Conservation (phyloP, 1,140 invertebrate species). For the Orchestia grillus region DNA sequence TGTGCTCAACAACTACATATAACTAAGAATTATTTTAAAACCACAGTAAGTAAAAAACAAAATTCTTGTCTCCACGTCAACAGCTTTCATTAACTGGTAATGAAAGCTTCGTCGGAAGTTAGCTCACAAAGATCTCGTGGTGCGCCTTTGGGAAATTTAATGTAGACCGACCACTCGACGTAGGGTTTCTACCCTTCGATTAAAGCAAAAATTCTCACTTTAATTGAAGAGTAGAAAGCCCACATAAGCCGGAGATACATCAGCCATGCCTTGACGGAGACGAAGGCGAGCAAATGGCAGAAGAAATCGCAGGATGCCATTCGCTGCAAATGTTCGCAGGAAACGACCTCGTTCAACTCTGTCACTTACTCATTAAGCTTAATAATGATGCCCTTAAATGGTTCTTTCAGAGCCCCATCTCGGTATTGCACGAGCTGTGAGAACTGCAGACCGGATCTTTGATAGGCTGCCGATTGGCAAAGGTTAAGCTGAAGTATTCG, state of each 20-base stretch:
- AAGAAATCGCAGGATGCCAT: constrained; percentile 41
- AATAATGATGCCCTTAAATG: not conserved
- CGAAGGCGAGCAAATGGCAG: not conserved
- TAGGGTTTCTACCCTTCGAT: no score
- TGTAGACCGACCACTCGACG: no score
- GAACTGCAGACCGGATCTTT: not conserved
- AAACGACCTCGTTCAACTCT: constrained; percentile 16
- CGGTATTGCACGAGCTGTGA: not conserved
- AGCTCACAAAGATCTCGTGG: no score
- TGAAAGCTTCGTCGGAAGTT: no score
- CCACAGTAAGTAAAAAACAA: no score
- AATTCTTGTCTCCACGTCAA: no score
- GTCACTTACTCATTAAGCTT: not conserved
- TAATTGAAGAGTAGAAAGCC: not conserved
- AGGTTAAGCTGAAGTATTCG: not conserved
- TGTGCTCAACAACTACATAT: no score
- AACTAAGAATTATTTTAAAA: no score
- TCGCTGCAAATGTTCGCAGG: constrained; percentile 27
- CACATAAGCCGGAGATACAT: not conserved
- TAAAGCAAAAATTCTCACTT: no score
- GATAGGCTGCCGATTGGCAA: not conserved
- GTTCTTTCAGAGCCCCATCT: not conserved
- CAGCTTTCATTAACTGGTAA: no score
- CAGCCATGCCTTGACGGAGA: not conserved
- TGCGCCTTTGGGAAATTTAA: no score